Base-by-base conservation (phyloP, 2,888 invertebrate genomes). In the Drosophila helvetica region DNA sequence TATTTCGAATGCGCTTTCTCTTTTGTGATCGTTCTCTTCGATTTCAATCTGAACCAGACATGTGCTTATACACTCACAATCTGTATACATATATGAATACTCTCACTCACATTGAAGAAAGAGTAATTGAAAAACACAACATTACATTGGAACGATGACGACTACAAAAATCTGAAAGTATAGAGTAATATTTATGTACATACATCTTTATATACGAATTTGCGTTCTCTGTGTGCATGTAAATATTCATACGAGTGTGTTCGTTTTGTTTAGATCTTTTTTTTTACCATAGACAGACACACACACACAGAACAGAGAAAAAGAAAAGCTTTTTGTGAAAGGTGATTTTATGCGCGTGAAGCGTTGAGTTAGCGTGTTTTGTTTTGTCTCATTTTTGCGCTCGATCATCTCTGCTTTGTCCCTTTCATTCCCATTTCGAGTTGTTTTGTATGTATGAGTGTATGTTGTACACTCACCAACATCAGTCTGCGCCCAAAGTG, bases 301-400 rank as follows among this genome's bases (percentile, higher is more conserved):
- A 58, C 67, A 58, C 67, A 66, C 66, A 80, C 38, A 38, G 38
- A 71, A 72, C 72, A 61, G 62, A 81, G 87, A 79, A 85, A 82
- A 86, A 87, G 87, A 82, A 86, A 87, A 83, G 83, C 82, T 83
- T 87, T 83, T 87, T 87, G 83, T 83, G 83, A 83, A 83, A 83
- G 87, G 83, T 85, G 75, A 73, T 85, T 81, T 77, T 69, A 73
- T 80, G 55, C 62, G 73, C 71, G 30, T 68, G 56, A 72, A 77
- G 74, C 22, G 22, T 22, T 80, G 66, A 71, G 69, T 81, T 64
- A 79, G 79, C 82, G 68, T 50, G 68, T 81, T 79, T 75, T 62
- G 57, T 45, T 77, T 56, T 66, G 48, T 67, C 54, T 67, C 56
- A 50, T 51, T 56, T 42, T 43, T 57, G 46, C 55, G 43, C 67